Evolutionary conservation across 2,113 vertebrate species (phyloP).

Genomic region (Amazona vittata): DNA sequence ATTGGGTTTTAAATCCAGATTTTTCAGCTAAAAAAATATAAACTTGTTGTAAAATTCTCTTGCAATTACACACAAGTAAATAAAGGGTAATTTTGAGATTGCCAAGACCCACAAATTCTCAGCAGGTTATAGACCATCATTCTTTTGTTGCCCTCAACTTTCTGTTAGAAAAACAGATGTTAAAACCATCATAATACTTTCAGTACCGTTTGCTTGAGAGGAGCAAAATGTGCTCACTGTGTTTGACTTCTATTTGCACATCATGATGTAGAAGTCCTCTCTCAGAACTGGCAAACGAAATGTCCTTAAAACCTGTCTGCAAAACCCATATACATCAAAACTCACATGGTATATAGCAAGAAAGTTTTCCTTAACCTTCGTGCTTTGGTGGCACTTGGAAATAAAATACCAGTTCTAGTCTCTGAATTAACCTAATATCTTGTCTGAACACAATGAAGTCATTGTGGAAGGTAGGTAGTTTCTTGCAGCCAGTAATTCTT

Average conservation of each 20-base stretch:
- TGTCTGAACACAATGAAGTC: background rate
- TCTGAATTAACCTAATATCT: background rate
- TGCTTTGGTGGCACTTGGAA: background rate
- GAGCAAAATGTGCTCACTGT: background rate
- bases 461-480: background rate
- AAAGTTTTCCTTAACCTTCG: background rate
- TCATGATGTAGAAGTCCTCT: accelerated
- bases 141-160: background rate
- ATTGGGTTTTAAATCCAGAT: background rate
- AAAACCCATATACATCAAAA: background rate
- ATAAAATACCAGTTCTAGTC: background rate
- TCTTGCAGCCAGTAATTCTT: background rate
- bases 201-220: background rate
- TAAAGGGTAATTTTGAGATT: background rate
- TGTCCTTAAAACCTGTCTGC: background rate
- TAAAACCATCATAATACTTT: background rate
- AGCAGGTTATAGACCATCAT: background rate
- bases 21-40: background rate
- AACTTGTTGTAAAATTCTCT: background rate
- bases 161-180: background rate
- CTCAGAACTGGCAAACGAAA: background rate
- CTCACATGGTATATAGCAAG: background rate
- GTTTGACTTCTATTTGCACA: background rate
- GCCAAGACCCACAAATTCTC: background rate
- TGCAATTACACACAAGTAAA: background rate